Conservation (phyloP, 2,888 invertebrate species). For the Zhuqinia jingwanae region DNA sequence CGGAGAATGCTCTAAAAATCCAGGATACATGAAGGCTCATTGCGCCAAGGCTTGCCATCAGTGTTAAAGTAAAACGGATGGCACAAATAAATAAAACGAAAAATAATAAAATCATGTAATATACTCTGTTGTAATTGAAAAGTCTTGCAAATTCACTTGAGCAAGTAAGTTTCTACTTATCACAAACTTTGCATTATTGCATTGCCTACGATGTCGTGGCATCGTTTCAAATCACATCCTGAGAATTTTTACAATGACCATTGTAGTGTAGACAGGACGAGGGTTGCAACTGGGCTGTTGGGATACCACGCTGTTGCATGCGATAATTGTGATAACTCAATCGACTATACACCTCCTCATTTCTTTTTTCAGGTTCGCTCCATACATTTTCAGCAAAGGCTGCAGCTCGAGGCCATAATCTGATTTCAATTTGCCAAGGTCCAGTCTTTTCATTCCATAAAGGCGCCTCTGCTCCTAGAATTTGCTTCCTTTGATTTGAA, state of each 20-base stretch:
- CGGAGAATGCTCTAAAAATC: constrained; percentile 75
- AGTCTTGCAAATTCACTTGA: background rate
- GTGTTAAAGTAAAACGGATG: constrained; percentile 51
- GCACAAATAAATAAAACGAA: no score
- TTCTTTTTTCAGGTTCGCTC: constrained; percentile 84
- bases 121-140: no score
- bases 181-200: background rate
- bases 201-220: no score
- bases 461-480: constrained; percentile 82
- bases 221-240: background rate
- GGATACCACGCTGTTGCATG: constrained; percentile 85
- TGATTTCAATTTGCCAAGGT: constrained; percentile 82
- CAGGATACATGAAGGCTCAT: constrained; percentile 70
- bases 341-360: constrained; percentile 75
- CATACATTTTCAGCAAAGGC: constrained; percentile 91
- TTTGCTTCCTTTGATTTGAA: constrained; percentile 3
- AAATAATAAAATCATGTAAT: background rate
- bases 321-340: constrained; percentile 86
- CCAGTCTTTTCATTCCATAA: constrained; percentile 91
- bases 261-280: constrained; percentile 75
- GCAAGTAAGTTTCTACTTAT: background rate
- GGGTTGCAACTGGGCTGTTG: constrained; percentile 73
- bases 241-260: constrained; percentile 70
- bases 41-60: constrained; percentile 70
- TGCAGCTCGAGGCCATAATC: constrained; percentile 91